Base-by-base conservation (phyloP, 30 jellyfish, hydroid and myxozoan genomes). In the Pseudorhiza aurosa region DNA sequence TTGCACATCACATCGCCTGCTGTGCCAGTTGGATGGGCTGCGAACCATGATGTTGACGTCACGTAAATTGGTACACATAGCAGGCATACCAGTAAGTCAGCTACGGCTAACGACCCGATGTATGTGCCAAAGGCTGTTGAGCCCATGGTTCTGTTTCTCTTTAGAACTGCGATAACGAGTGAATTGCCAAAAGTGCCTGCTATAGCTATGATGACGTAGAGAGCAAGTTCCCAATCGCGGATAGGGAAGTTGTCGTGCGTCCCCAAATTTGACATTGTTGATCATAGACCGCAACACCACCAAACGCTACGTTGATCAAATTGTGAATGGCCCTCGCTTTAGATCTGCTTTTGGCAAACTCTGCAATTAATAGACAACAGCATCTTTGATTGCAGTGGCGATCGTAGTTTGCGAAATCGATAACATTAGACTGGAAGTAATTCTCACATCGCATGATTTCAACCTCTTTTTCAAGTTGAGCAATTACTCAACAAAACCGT, bases 1-100 rank as follows among this genome's bases (percentile, higher is more conserved):
- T 85, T 85, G 46, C 96, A 85, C 89, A 85, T 62, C 5, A 43
- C 81, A 64, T 85, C 87, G n/a, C 96, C 96, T 14, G 80, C 74
- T 11, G 45, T 19, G 10, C 96, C 96, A 2, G 77, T 36, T 1
- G 96, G 96, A 75, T 85, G 96, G 42, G 39, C 77, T 72, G 33
- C 40, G 68, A 14, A 74, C 58, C 59, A 55, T 0, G 96, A 85
- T 26, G 88, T 65, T 15, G 96, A 85, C 18, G 96, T 85, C 47
- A 74, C 30, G 22, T 85, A 85, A 24, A 85, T 76, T 27, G 96
- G 96, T 17, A 85, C 75, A 35, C 87, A 65, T 11, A 85, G 76
- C 12, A 85, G 30, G 33, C 88, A 85, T 15, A 85, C 90, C 17
- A 85, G 59, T 6, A 85, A 17, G 31, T 85, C 96, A 1, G 96